Percentiles rank a stretch among this genome's conserved stretches.
These are phyloP conservation scores for Paedocypris micromegethes DNA, from an alignment of 2,797 vertebrate genomes.

Conservation along the genomic window DNA sequence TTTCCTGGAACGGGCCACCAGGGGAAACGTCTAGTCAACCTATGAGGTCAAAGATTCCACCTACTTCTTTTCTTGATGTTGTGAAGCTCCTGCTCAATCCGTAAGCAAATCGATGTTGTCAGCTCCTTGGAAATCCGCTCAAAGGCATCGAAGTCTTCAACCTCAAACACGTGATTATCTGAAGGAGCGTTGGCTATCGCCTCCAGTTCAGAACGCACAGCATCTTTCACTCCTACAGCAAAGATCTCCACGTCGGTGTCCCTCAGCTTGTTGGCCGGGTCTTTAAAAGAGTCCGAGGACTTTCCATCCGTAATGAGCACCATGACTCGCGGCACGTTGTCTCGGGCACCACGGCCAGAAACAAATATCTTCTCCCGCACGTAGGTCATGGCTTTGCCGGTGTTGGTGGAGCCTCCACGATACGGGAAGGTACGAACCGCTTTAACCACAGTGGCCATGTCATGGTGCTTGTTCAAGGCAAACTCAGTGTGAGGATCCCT, in stretches of 20 bases:
- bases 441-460: conserved; percentile 80
- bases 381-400: conserved; percentile 94
- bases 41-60: conserved; percentile 48
- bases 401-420: conserved; percentile 96
- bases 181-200: conserved; percentile 88
- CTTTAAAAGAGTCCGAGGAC: conserved; percentile 94
- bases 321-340: conserved; percentile 91
- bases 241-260: conserved; percentile 95
- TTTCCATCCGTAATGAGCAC: conserved; percentile 99
- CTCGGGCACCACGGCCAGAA: conserved; percentile 78
- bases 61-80: conserved; percentile 92
- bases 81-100: conserved; percentile 93
- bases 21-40: no score
- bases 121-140: conserved; percentile 97
- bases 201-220: conserved; percentile 89
- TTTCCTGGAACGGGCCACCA: no score
- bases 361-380: conserved; percentile 92
- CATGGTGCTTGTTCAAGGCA: conserved; percentile 86
- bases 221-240: conserved; percentile 97
- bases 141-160: conserved; percentile 98
- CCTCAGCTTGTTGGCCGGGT: conserved; percentile 84
- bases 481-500: conserved; percentile 94
- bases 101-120: conserved; percentile 93
- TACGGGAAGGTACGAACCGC: conserved; percentile 94
- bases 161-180: conserved; percentile 89